Conservation (phyloP, 2,888 invertebrate species). For the Philereme transversata region DNA sequence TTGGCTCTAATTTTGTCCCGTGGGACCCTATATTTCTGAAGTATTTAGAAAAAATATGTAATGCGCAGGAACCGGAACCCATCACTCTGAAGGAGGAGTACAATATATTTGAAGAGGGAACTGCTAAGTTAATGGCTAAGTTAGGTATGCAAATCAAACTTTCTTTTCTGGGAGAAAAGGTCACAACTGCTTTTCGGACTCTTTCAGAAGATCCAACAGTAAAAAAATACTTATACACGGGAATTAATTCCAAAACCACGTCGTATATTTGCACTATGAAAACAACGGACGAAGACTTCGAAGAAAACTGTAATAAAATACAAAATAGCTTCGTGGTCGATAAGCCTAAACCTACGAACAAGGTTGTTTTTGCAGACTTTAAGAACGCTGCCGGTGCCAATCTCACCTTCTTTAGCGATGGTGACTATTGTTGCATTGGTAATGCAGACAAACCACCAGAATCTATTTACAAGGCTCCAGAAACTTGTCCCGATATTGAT, state of each 20-base stretch:
- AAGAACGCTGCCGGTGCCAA: slow-evolving; percentile 73
- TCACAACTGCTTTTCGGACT: slow-evolving; percentile 70
- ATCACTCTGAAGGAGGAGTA: slow-evolving; percentile 67
- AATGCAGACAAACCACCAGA: slow-evolving; percentile 72
- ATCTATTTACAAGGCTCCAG: slow-evolving; percentile 65
- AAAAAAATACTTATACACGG: slow-evolving; percentile 72
- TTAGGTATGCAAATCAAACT: slow-evolving; percentile 71
- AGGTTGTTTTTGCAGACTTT: slow-evolving; percentile 65
- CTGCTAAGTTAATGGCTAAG: slow-evolving; percentile 69
- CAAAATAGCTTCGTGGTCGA: slow-evolving; percentile 60
- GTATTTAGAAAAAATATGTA: slow-evolving; percentile 59
- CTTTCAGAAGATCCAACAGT: slow-evolving; percentile 69
- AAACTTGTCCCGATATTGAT: slow-evolving; percentile 71
- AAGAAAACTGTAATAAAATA: slow-evolving; percentile 65
- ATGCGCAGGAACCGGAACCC: slow-evolving; percentile 52
- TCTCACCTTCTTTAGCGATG: slow-evolving; percentile 66
- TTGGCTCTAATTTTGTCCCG: slow-evolving; percentile 62
- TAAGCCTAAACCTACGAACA: slow-evolving; percentile 48
- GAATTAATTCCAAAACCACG: slow-evolving; percentile 72
- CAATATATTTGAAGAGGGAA: slow-evolving; percentile 75
- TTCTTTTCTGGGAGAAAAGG: slow-evolving; percentile 63
- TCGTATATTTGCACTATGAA: slow-evolving; percentile 76
- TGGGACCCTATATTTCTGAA: slow-evolving; percentile 68
- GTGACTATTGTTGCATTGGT: slow-evolving; percentile 69
- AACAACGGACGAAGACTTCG: slow-evolving; percentile 68